Evolutionary conservation across 2,113 vertebrate species (phyloP), one percentile per base, ranked within the genome.

Genomic region (Platichthys stellatus): DNA sequence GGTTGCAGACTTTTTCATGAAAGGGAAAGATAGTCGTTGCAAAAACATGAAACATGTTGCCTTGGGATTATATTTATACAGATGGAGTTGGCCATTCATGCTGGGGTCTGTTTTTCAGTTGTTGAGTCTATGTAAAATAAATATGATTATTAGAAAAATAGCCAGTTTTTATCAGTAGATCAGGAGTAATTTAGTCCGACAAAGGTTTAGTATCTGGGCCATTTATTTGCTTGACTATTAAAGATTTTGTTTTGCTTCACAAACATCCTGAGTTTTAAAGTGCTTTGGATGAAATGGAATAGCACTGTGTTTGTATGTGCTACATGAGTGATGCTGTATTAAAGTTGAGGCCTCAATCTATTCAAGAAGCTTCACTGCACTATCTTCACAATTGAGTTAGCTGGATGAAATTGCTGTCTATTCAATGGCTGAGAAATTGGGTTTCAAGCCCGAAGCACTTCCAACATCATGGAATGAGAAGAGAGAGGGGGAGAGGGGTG

Each of bases 391-490:
- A 94, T 93, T 93, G 92, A 93, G 93, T 94, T 94, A 93, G 88
- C 87, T 90, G 73, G 40, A 71, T 91, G 90, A 92, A 93, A 93
- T 91, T 90, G 90, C 92, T 93, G 92, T 93, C 91, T 91, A 91
- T 93, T 94, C 93, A 94, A 86, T 81, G 91, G 88, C 91, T 88
- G 89, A 94, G 93, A 94, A 95, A 95, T 94, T 95, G 92, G 92
- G 92, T 95, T 94, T 93, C 83, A 89, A 90, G 93, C 92, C 93
- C 58, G 85, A 86, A 95, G 94, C 85, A 65, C 86, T 90, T 85
- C 86, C 88, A 87, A 82, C 75, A 85, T 92, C 76, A 72, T 63
- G 82, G 74, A 91, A 91, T 83, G 74, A 86, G 69, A 63, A 85
- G 63, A 64, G 80, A 67, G 69, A 68, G 78, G 76, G 61, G 66